Percentiles rank a stretch among this genome's conserved stretches.
Evolutionary conservation across 2,888 invertebrate genomes (phyloP).

Genomic region (Stegophylla sp.): DNA sequence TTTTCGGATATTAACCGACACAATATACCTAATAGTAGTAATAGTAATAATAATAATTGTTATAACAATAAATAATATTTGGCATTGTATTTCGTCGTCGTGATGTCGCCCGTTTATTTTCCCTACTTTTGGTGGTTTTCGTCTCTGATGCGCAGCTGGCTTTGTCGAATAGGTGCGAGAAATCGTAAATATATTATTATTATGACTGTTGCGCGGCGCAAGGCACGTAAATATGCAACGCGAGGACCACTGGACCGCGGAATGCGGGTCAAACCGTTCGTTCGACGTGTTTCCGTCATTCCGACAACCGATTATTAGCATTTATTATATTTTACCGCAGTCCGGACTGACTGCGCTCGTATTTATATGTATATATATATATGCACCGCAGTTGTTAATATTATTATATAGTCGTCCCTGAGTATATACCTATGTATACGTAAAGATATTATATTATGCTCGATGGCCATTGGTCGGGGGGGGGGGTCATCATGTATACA

Average conservation of each 20-base stretch:
- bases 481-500: neutral
- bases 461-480: neutral
- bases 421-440: neutral
- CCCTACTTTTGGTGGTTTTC: neutral
- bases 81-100: slow-evolving; percentile 3
- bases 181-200: neutral
- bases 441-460: too few relatives aligned
- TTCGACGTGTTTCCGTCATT: slow-evolving; percentile 56
- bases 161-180: slow-evolving; percentile 7
- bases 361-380: slow-evolving; percentile 4
- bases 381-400: slow-evolving; percentile 5
- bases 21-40: neutral
- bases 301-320: slow-evolving; percentile 57
- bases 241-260: slow-evolving; percentile 50
- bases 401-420: neutral
- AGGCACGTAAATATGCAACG: neutral
- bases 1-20: slow-evolving; percentile 31
- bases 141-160: neutral
- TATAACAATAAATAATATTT: neutral
- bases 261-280: slow-evolving; percentile 56
- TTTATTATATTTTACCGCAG: slow-evolving; percentile 37
- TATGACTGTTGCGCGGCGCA: neutral
- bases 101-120: neutral
- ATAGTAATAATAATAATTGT: neutral
- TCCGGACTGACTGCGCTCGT: neutral